A percentile compares a stretch with the other conserved stretches of the same genome.
Evolutionary conservation across 2,113 vertebrate genomes (phyloP).

Genomic region (Phocoena phocoena): DNA sequence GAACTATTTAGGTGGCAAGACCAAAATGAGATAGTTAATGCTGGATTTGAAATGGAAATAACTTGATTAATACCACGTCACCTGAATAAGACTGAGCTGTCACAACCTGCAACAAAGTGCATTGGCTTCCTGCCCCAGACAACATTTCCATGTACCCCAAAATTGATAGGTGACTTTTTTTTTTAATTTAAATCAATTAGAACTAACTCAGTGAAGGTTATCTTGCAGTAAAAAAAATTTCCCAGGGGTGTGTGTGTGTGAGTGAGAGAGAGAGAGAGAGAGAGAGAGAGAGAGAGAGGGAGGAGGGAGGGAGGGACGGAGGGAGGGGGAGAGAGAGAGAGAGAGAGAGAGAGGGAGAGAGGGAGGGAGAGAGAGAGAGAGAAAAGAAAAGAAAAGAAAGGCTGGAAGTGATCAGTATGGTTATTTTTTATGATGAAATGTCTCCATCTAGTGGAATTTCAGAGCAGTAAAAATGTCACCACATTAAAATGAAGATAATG

Average conservation of each 20-base stretch:
- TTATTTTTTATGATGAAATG: conserved; percentile 65
- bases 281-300: too few relatives aligned
- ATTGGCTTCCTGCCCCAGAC: not conserved
- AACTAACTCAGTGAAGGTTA: conserved; percentile 26
- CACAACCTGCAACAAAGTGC: not conserved
- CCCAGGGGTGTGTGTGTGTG: not conserved
- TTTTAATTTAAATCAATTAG: conserved; percentile 26
- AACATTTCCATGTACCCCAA: not conserved
- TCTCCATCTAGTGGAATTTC: conserved; percentile 75
- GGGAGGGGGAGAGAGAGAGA: too few relatives aligned
- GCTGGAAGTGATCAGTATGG: not conserved
- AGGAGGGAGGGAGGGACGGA: too few relatives aligned
- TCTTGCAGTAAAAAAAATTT: conserved; percentile 40
- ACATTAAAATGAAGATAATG: not conserved
- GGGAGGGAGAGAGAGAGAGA: too few relatives aligned
- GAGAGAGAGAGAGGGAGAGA: too few relatives aligned
- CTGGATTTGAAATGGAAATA: conserved; percentile 13
- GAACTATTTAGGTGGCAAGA: not conserved
- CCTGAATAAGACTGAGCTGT: not conserved
- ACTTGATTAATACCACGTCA: not conserved
- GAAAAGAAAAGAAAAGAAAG: not conserved
- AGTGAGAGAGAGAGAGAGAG: too few relatives aligned
- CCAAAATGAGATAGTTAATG: not conserved
- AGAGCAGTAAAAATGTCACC: not conserved
- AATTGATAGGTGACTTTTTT: not conserved